Percentiles rank a stretch among this genome's conserved stretches.
These are phyloP conservation scores for Phyllopteryx taeniolatus DNA, from an alignment of 2,113 vertebrate species.

Conservation along the genomic window DNA sequence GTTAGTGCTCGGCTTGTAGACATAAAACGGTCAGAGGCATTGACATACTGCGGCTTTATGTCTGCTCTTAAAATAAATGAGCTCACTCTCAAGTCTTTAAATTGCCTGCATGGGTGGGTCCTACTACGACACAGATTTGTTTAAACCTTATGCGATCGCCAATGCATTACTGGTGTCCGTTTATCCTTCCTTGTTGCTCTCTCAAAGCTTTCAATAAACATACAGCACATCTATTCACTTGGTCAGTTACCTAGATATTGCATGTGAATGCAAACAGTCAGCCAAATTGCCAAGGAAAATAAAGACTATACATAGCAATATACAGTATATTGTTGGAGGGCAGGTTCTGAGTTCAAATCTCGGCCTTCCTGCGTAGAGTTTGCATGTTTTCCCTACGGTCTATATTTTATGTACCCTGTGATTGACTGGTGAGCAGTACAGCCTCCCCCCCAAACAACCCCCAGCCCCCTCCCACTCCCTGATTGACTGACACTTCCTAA, in stretches of 20 bases:
- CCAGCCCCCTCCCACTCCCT: too few species aligned
- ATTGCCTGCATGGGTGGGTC: constrained; percentile 22
- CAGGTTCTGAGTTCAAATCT: too few species aligned
- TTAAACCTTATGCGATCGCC: constrained; percentile 11
- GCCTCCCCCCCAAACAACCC: too few species aligned
- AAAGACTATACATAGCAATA: too few species aligned
- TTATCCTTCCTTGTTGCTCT: constrained; percentile 23
- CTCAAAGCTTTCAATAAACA: not conserved
- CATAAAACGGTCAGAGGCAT: constrained; percentile 36
- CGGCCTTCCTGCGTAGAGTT: too few species aligned
- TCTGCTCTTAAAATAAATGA: constrained; percentile 18
- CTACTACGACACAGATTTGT: constrained; percentile 23
- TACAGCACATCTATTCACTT: not conserved
- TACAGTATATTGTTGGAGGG: too few species aligned
- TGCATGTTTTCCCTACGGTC: too few species aligned
- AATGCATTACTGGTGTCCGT: constrained; percentile 8
- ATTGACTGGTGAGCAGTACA: too few species aligned
- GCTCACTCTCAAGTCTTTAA: constrained; percentile 28
- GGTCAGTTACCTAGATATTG: not conserved
- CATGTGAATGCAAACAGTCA: not conserved
- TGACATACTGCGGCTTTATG: constrained; percentile 18
- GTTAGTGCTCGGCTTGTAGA: constrained; percentile 30
- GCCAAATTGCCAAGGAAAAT: not conserved
- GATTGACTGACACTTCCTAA: too few species aligned
- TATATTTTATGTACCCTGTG: too few species aligned